A percentile compares a stretch with the other conserved stretches of the same genome.
phyloP scores from a whole-genome alignment of 2,797 vertebrate genomes.

The Triplophysa bombifrons region DNA sequence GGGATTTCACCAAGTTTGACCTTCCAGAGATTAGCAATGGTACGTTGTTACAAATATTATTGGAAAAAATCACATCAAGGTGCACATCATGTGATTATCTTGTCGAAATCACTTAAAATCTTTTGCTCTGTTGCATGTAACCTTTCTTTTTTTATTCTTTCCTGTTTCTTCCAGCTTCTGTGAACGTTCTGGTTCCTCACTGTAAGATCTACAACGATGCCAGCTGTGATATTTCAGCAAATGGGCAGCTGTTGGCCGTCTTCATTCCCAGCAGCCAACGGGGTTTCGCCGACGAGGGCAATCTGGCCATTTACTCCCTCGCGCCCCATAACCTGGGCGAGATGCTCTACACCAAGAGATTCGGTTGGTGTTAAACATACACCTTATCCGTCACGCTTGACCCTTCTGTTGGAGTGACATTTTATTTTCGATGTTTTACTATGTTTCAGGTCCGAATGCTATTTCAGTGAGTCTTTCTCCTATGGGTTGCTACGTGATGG shows the following conservation, averaged over 20 bases:
- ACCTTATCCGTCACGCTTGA: background rate
- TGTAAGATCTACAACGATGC: conserved; percentile 99
- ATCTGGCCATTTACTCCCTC: conserved; percentile 95
- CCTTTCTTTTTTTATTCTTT: background rate
- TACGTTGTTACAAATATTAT: conserved; percentile 64
- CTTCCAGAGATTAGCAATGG: conserved; percentile 99
- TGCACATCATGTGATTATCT: background rate
- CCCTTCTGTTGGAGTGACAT: background rate
- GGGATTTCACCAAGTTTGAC: conserved; percentile 99
- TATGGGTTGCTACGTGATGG: conserved; percentile 98
- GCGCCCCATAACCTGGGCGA: conserved; percentile 98
- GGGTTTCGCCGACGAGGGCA: conserved; percentile 96
- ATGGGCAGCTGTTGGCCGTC: conserved; percentile 95
- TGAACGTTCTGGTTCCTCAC: conserved; percentile 97
- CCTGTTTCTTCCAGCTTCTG: conserved; percentile 78
- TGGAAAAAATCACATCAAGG: background rate
- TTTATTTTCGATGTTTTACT: background rate
- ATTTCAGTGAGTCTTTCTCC: conserved; percentile 98
- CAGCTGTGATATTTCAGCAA: conserved; percentile 96
- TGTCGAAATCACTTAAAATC: background rate
- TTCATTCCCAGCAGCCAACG: conserved; percentile 98
- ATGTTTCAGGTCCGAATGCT: conserved; percentile 88
- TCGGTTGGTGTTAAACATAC: conserved; percentile 77
- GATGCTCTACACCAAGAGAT: conserved; percentile 98
- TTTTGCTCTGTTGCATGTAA: too few species aligned